Evolutionary conservation across 2,797 vertebrate species (phyloP), one percentile per base, ranked within the genome.

Genomic region (Enteromius viviparus): DNA sequence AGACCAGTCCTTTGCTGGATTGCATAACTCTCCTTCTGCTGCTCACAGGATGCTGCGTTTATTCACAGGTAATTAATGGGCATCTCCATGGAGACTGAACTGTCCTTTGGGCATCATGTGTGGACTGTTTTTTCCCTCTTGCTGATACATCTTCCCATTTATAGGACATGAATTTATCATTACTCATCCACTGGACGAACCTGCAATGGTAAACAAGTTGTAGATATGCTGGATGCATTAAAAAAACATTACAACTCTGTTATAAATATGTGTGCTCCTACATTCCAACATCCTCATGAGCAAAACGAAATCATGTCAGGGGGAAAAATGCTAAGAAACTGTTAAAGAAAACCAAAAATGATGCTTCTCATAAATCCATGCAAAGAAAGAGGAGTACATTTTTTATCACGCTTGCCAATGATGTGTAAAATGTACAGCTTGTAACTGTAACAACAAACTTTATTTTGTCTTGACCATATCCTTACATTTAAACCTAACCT

Each of bases 31-130:
- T 80, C 85, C 82, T 78, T 87, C 84, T 86, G 85, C 72, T 51
- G 69, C 60, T 78, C 60, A 70, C 85, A 81, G 79, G 74, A 86
- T 83, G 84, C 74, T 85, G 74, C 78, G 71, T 80, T 84, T 79
- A 81, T 82, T 84, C 82, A 76, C 85, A 86, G 86, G 85, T 88
- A 87, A 86, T 88, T 88, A 87, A 86, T 84, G 68, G 68, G 40
- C 76, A 71, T 85, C 82, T 80, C 85, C 86, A 88, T 83, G 83
- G 86, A 86, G 84, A 86, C 68, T 2, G 47, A 77, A 58, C 3
- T 76, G 45, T 82, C 68, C 81, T 23, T 19, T 1, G 29, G 76
- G 86, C 72, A 76, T 62, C 80, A 75, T 76, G 78, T 85, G 84
- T 85, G 49, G 60, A 72, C 86, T 85, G 76, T 87, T 66, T 58